A percentile compares a stretch with the other conserved stretches of the same genome.
Conservation (phyloP, 2,888 invertebrate species). For the Germaria angustata region DNA sequence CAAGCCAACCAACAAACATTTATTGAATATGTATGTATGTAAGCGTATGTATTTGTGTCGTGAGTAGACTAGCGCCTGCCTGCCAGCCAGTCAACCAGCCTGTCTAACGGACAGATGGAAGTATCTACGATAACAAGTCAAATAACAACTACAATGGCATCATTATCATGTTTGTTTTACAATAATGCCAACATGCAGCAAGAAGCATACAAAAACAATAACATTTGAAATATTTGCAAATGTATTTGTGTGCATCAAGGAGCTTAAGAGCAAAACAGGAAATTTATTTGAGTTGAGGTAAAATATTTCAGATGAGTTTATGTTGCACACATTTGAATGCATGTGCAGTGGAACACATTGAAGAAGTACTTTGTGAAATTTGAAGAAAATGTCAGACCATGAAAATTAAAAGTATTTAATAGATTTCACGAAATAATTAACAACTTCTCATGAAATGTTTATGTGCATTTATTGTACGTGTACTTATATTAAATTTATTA, state of each 20-base stretch:
- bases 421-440: too few species aligned
- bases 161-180: slow-evolving; percentile 54
- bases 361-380: too few species aligned
- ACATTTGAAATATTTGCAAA: slow-evolving; percentile 37
- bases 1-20: not conserved
- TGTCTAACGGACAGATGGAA: not conserved
- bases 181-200: slow-evolving; percentile 55
- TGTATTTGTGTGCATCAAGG: slow-evolving; percentile 16
- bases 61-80: slow-evolving; percentile 13
- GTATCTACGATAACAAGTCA: slow-evolving; percentile 6
- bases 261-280: not conserved
- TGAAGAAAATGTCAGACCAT: too few species aligned
- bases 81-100: slow-evolving; percentile 31
- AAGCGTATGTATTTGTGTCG: not conserved
- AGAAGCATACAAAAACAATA: slow-evolving; percentile 47
- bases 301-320: not conserved
- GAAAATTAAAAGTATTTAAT: too few species aligned
- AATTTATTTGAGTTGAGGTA: not conserved
- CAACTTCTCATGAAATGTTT: too few species aligned
- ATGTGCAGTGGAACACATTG: too few species aligned
- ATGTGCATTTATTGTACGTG: too few species aligned
- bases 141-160: slow-evolving; percentile 10
- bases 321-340: not conserved
- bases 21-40: not conserved
- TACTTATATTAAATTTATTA: too few species aligned